Evolutionary conservation across 2,797 vertebrate genomes (phyloP).

Genomic region (Megaceryle alcyon): DNA sequence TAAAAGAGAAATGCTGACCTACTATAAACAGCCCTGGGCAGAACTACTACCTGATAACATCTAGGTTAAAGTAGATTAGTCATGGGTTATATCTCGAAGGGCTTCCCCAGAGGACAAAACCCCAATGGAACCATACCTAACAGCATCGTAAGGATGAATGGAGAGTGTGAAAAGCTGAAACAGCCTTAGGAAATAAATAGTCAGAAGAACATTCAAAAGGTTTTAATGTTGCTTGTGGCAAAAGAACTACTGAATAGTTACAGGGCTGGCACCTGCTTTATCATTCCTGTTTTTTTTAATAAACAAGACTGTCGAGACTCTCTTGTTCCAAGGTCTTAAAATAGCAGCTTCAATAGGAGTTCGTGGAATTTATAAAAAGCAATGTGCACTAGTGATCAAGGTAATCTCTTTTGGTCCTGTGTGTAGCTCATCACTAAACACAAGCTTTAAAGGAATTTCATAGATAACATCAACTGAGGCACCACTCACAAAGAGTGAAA

Average conservation of each 20-base stretch:
- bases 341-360: neutral
- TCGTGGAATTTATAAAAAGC: neutral
- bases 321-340: neutral
- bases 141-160: rapidly evolving
- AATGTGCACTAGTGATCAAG: neutral
- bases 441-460: neutral
- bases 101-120: neutral
- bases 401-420: neutral
- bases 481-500: neutral
- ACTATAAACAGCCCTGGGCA: neutral
- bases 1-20: neutral
- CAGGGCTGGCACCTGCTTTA: neutral
- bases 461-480: neutral
- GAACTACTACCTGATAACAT: neutral
- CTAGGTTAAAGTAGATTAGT: neutral
- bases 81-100: neutral
- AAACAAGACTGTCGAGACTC: neutral
- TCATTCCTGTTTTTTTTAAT: neutral
- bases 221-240: neutral
- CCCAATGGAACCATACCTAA: neutral
- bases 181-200: neutral
- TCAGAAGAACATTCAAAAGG: neutral
- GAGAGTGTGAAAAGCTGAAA: neutral
- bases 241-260: neutral
- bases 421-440: neutral